These are phyloP conservation scores for Parnassius smintheus DNA, from an alignment of 2,888 invertebrate species.

Conservation along the genomic window DNA sequence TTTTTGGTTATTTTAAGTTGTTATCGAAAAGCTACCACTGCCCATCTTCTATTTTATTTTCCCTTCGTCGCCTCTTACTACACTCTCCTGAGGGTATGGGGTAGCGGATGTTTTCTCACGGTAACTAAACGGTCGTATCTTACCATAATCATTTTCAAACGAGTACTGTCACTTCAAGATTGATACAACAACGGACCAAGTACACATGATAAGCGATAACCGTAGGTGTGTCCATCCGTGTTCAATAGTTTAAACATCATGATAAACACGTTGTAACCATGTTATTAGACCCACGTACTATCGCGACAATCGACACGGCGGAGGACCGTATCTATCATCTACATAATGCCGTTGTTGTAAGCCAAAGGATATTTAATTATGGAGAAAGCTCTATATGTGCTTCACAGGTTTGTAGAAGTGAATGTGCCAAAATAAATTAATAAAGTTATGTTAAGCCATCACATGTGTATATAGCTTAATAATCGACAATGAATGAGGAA, in stretches of 20 bases:
- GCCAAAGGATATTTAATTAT: constrained; percentile 18
- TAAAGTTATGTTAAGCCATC: too few relatives aligned
- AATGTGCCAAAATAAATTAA: too few relatives aligned
- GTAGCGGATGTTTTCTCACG: too few relatives aligned
- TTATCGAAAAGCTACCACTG: too few relatives aligned
- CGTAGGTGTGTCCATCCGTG: constrained; percentile 16
- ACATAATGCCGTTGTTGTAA: constrained; percentile 11
- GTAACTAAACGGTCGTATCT: too few relatives aligned
- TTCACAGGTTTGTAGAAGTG: too few relatives aligned
- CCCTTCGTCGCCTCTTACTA: too few relatives aligned
- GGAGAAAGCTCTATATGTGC: constrained; percentile 5
- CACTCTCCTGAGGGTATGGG: too few relatives aligned
- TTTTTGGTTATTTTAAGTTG: too few relatives aligned
- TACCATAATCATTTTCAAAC: not conserved
- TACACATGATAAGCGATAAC: not conserved
- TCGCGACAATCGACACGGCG: constrained; percentile 18
- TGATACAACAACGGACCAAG: not conserved
- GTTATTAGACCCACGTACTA: constrained; percentile 17
- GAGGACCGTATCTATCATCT: constrained; percentile 14
- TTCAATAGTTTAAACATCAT: constrained; percentile 12
- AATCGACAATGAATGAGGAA: too few relatives aligned
- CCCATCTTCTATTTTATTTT: too few relatives aligned
- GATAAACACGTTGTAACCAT: constrained; percentile 9
- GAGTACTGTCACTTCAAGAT: constrained; percentile 1
- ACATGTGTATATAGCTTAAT: too few relatives aligned